These are phyloP conservation scores for Luidia sarsii DNA, from an alignment of 53 echinoderm and acorn worm species.

Conservation along the genomic window DNA sequence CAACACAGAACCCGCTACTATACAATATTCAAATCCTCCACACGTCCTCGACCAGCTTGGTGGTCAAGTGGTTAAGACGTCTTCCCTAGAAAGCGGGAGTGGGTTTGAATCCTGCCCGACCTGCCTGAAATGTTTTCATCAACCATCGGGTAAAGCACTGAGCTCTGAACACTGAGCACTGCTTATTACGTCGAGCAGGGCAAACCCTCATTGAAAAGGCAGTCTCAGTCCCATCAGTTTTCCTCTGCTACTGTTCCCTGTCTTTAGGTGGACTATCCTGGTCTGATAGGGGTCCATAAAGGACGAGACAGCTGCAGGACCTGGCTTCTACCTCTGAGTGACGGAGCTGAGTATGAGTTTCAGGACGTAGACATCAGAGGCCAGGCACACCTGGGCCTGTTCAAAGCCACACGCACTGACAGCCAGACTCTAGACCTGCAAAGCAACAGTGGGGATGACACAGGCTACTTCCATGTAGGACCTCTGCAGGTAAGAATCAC, in stretches of 20 bases:
- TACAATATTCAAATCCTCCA: no score
- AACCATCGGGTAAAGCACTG: no score
- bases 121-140: no score
- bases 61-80: no score
- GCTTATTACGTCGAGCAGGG: no score
- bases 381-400: constrained; percentile 70
- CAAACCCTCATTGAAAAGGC: no score
- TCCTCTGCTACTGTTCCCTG: neutral
- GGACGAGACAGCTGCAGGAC: constrained; percentile 75
- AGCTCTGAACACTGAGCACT: no score
- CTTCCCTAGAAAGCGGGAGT: no score
- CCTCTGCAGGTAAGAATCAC: constrained; percentile 81
- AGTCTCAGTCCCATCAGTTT: no score
- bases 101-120: no score
- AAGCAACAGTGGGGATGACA: constrained; percentile 71
- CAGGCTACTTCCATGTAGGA: constrained; percentile 81
- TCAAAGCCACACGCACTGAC: constrained; percentile 43
- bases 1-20: no score
- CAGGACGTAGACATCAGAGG: constrained; percentile 63
- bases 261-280: constrained; percentile 31
- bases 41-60: no score
- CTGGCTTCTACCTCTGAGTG: constrained; percentile 68
- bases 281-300: constrained; percentile 42
- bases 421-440: constrained; percentile 44
- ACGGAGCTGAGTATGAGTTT: constrained; percentile 57